phyloP scores from a whole-genome alignment of 30 jellyfish, hydroid and myxozoan species.

The Nemopilema nomurai region DNA sequence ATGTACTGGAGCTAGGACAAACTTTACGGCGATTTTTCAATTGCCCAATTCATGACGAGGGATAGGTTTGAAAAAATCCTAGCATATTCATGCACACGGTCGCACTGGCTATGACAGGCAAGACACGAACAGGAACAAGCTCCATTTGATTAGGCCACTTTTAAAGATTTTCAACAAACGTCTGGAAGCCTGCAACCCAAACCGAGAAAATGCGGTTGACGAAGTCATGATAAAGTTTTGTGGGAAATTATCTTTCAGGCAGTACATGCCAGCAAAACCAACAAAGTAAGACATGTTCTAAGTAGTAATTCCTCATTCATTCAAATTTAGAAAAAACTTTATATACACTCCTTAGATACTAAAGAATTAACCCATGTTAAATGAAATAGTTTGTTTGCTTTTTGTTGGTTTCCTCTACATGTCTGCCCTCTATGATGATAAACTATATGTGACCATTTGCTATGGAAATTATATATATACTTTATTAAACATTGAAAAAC shows the following conservation, averaged over 20 bases:
- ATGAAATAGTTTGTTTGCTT: no score
- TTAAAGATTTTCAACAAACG: conserved; percentile 6
- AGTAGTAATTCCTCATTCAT: no score
- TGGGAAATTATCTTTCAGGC: conserved; percentile 8
- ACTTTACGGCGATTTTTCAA: conserved; percentile 13
- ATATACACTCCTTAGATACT: no score
- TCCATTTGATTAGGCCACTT: conserved; percentile 11
- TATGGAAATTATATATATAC: no score
- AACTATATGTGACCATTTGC: no score
- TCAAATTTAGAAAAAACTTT: no score
- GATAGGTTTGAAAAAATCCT: conserved; percentile 32
- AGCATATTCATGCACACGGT: conserved; percentile 22
- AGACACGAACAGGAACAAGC: conserved; percentile 16
- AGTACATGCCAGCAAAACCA: conserved; percentile 14
- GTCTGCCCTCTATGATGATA: no score
- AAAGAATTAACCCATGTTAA: no score
- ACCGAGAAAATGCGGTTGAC: conserved; percentile 2
- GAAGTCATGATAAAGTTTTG: conserved; percentile 11
- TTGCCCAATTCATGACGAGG: conserved; percentile 30
- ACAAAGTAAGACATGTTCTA: not conserved
- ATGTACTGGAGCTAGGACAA: conserved; percentile 26
- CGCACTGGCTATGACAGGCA: conserved; percentile 13
- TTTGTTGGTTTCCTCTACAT: no score
- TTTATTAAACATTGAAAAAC: no score
- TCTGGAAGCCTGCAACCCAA: not conserved